Evolutionary conservation across 2,797 vertebrate species (phyloP).

Genomic region (Micrastur ruficollis): DNA sequence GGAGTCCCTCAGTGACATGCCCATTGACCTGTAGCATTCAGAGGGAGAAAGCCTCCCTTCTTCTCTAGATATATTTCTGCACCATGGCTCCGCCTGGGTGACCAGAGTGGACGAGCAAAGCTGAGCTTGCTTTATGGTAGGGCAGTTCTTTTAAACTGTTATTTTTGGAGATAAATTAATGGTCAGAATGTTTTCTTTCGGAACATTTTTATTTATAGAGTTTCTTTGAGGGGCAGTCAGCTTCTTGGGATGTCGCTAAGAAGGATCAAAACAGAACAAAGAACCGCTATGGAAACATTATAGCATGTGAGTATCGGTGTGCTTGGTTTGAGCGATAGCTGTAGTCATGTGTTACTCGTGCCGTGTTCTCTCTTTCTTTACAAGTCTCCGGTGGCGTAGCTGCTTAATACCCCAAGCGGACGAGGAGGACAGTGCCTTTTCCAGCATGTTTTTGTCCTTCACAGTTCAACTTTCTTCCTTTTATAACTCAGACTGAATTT

Average conservation of each 20-base stretch:
- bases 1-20: background rate
- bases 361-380: background rate
- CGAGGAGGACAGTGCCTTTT: background rate
- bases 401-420: background rate
- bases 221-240: slow-evolving; percentile 99
- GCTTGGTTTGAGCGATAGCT: background rate
- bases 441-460: background rate
- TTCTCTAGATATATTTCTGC: background rate
- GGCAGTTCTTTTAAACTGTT: slow-evolving; percentile 39
- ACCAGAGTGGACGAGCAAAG: background rate
- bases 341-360: background rate
- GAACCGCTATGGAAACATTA: slow-evolving; percentile 99
- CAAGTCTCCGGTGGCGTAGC: background rate
- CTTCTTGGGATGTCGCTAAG: slow-evolving; percentile 99
- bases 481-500: slow-evolving; percentile 36
- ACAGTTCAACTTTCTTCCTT: slow-evolving; percentile 20
- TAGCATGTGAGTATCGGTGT: slow-evolving; percentile 90
- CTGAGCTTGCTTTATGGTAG: slow-evolving; percentile 20
- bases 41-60: background rate
- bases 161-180: slow-evolving; percentile 59
- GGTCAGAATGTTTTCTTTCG: slow-evolving; percentile 66
- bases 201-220: slow-evolving; percentile 82
- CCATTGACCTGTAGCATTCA: background rate
- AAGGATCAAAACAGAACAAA: slow-evolving; percentile 99
- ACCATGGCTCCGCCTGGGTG: background rate